These are phyloP conservation scores for Phoxinus dragarum DNA, from an alignment of 2,797 vertebrate species.

Conservation along the genomic window DNA sequence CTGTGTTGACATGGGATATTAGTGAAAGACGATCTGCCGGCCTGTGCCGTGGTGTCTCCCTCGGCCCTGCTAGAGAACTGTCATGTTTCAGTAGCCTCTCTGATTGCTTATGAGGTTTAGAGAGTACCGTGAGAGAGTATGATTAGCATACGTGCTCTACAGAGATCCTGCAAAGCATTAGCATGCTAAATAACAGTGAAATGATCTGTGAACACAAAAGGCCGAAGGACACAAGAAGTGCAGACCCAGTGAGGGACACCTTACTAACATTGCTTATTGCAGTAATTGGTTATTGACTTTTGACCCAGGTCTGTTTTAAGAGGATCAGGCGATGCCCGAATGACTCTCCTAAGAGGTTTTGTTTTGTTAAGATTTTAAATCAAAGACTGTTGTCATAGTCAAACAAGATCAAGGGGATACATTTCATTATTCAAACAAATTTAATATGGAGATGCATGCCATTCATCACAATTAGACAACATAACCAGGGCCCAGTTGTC, in stretches of 20 bases:
- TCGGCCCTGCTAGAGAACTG: constrained; percentile 48
- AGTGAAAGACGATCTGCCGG: constrained; percentile 34
- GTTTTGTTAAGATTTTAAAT: constrained; percentile 43
- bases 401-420: constrained; percentile 34
- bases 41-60: constrained; percentile 32
- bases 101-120: constrained; percentile 66
- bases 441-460: too few relatives aligned
- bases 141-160: constrained; percentile 56
- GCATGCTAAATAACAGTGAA: constrained; percentile 44
- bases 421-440: constrained; percentile 1
- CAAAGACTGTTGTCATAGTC: constrained; percentile 17
- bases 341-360: constrained; percentile 13
- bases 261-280: constrained; percentile 32
- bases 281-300: constrained; percentile 49
- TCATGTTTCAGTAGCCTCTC: constrained; percentile 58
- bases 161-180: constrained; percentile 52
- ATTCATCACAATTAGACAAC: constrained; percentile 5
- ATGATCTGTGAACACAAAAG: constrained; percentile 35
- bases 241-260: constrained; percentile 29
- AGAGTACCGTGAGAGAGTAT: constrained; percentile 54
- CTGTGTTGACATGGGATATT: constrained; percentile 60
- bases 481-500: too few relatives aligned
- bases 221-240: constrained; percentile 39
- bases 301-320: constrained; percentile 44
- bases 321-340: constrained; percentile 36